Conservation (phyloP, 2,888 invertebrate genomes). For the Drosophila mimica region DNA sequence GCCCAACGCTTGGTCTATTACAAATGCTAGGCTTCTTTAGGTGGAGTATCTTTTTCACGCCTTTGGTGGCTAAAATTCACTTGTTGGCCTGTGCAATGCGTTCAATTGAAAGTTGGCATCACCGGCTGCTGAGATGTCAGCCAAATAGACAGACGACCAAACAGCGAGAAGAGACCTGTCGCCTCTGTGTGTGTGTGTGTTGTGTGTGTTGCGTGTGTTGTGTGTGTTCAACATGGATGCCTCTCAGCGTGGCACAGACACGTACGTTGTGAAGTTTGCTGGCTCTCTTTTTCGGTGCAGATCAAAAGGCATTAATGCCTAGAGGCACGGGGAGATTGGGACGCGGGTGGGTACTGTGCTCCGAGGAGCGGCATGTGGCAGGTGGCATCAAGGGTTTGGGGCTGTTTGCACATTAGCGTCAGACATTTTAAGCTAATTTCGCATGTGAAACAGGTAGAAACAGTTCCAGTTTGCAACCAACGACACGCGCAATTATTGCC, state of each 20-base stretch:
- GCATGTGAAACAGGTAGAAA: slow-evolving; percentile 79
- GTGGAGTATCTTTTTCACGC: slow-evolving; percentile 38
- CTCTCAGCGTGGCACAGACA: slow-evolving; percentile 46
- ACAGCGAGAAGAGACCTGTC: slow-evolving; percentile 34
- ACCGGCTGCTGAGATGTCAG: slow-evolving; percentile 15
- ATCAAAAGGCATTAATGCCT: slow-evolving; percentile 75
- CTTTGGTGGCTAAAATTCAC: slow-evolving; percentile 56
- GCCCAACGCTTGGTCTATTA: slow-evolving; percentile 1
- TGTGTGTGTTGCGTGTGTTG: slow-evolving; percentile 3
- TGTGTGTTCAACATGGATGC: slow-evolving; percentile 29
- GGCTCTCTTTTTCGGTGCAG: slow-evolving; percentile 41
- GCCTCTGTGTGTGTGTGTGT: slow-evolving; percentile 7
- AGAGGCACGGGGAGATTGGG: background rate
- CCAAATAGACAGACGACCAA: slow-evolving; percentile 17
- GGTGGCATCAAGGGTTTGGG: slow-evolving; percentile 37
- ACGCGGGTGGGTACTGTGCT: background rate
- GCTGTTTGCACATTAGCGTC: slow-evolving; percentile 72
- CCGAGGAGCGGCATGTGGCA: slow-evolving; percentile 1
- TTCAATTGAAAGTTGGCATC: slow-evolving; percentile 58
- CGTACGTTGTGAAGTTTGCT: slow-evolving; percentile 61
- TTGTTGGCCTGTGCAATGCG: slow-evolving; percentile 47
- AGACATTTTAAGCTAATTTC: slow-evolving; percentile 75
- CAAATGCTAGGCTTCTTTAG: slow-evolving; percentile 5
- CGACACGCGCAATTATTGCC: slow-evolving; percentile 81
- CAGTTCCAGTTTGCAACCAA: slow-evolving; percentile 71